Conservation (phyloP, 2,888 invertebrate genomes). For the Tachina grossa region DNA sequence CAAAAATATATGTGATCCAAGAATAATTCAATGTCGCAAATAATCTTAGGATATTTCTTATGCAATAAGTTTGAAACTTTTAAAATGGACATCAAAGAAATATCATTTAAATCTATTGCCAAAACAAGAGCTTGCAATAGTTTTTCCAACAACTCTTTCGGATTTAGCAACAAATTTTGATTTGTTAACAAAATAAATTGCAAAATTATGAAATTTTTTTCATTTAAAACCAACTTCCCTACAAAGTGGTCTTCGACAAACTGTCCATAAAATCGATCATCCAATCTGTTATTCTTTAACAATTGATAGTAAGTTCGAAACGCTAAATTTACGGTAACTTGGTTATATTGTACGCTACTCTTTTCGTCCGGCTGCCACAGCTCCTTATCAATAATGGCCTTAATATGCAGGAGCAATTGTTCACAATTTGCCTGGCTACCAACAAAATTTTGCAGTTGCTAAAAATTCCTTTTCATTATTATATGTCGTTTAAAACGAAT, state of each 20-base stretch:
- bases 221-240: constrained; percentile 35
- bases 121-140: constrained; percentile 75
- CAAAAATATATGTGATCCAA: constrained; percentile 80
- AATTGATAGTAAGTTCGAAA: constrained; percentile 79
- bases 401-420: constrained; percentile 68
- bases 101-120: constrained; percentile 75
- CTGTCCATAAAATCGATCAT: constrained; percentile 70
- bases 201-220: constrained; percentile 75
- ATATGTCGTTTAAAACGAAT: not conserved
- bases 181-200: constrained; percentile 79
- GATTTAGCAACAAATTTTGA: constrained; percentile 73
- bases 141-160: constrained; percentile 72
- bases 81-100: constrained; percentile 75
- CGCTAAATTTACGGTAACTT: constrained; percentile 76
- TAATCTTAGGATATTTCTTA: constrained; percentile 76
- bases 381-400: constrained; percentile 69
- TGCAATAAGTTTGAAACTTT: constrained; percentile 79
- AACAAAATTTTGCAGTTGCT: constrained; percentile 57
- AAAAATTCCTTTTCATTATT: constrained; percentile 21
- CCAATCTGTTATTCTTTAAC: constrained; percentile 73
- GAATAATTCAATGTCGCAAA: constrained; percentile 72
- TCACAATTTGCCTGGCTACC: constrained; percentile 52
- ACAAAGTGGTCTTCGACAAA: constrained; percentile 2
- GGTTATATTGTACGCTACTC: constrained; percentile 73
- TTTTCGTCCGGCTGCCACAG: constrained; percentile 8